Percentiles rank a stretch among this genome's conserved stretches.
These are phyloP conservation scores for Ibidorhyncha struthersii DNA, from an alignment of 2,113 vertebrate species.

Conservation along the genomic window DNA sequence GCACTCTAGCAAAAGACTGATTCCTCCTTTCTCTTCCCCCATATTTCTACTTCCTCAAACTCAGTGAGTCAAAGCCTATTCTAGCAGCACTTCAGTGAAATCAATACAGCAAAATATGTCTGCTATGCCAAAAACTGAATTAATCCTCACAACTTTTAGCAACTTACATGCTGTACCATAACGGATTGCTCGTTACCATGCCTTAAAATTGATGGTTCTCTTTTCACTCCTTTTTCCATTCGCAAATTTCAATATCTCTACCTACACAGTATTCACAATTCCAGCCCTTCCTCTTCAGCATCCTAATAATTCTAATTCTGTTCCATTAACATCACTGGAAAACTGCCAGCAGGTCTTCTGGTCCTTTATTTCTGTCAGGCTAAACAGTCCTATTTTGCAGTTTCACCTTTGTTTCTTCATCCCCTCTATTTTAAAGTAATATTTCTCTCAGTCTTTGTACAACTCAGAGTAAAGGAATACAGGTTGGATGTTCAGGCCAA, in stretches of 20 bases:
- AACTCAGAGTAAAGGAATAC: background rate
- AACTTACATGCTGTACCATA: background rate
- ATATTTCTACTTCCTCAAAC: background rate
- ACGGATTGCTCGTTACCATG: background rate
- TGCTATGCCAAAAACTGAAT: background rate
- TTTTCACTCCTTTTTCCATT: background rate
- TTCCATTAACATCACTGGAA: background rate
- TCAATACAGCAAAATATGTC: background rate
- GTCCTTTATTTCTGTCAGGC: background rate
- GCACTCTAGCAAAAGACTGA: background rate
- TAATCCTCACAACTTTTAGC: background rate
- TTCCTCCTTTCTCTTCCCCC: background rate
- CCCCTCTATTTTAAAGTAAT: background rate
- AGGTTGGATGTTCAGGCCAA: background rate
- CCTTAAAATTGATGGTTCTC: background rate
- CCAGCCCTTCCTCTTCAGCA: background rate
- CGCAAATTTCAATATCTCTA: background rate
- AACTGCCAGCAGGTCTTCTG: background rate
- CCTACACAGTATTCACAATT: background rate
- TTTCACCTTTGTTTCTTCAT: background rate
- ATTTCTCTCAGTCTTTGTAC: background rate
- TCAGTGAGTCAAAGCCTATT: background rate
- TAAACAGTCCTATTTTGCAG: background rate
- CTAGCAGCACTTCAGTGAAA: background rate
- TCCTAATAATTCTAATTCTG: background rate